These are phyloP conservation scores for Drosophila cardini DNA, from an alignment of 1,140 invertebrate genomes.

Conservation along the genomic window DNA sequence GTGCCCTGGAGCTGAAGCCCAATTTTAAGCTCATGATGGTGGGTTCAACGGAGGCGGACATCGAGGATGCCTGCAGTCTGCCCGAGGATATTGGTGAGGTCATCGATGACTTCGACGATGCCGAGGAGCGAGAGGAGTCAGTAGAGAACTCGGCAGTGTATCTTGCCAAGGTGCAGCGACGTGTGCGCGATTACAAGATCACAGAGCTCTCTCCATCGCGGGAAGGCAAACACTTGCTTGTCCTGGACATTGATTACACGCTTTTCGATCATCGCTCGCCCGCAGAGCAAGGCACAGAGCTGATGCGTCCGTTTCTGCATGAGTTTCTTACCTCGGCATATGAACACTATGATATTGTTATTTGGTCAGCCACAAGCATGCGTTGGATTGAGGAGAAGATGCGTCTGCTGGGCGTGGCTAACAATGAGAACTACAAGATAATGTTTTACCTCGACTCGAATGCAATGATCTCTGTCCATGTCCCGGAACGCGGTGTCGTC, in stretches of 20 bases:
- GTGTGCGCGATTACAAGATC: conserved; percentile 94
- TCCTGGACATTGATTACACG: conserved; percentile 99
- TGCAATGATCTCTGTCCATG: conserved; percentile 97
- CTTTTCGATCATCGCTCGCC: conserved; percentile 97
- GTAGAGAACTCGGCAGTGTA: conserved; percentile 86
- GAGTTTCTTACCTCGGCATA: conserved; percentile 97
- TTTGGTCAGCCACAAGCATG: conserved; percentile 98
- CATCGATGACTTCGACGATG: conserved; percentile 94
- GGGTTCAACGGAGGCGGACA: conserved; percentile 96
- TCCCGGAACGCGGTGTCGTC: conserved; percentile 86
- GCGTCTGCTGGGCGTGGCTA: conserved; percentile 94
- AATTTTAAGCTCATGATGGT: conserved; percentile 98
- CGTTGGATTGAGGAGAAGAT: conserved; percentile 99
- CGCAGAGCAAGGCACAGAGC: conserved; percentile 93
- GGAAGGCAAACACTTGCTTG: conserved; percentile 94
- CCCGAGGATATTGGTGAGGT: conserved; percentile 93
- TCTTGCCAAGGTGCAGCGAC: conserved; percentile 91
- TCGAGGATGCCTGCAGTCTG: conserved; percentile 91
- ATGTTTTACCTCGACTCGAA: conserved; percentile 95
- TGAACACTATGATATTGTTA: conserved; percentile 94
- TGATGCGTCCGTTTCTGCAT: conserved; percentile 98
- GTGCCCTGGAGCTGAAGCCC: conserved; percentile 91
- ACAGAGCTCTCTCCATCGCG: conserved; percentile 92
- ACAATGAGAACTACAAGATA: conserved; percentile 95
- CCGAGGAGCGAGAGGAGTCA: conserved; percentile 93